Evolutionary conservation across 2,888 invertebrate genomes (phyloP).

Genomic region (Himalopsyche anomala): DNA sequence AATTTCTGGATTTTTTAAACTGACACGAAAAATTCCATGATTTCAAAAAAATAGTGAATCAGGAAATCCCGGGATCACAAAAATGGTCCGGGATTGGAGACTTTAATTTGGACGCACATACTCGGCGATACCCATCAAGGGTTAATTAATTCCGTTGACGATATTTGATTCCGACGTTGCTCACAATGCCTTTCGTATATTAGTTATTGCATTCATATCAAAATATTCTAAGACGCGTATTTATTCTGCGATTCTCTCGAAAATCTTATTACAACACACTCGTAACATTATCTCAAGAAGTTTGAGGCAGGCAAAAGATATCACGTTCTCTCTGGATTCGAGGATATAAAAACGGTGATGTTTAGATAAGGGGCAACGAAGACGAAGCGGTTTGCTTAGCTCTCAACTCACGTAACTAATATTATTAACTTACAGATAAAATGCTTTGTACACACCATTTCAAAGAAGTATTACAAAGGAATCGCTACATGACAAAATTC

Average conservation of each 20-base stretch:
- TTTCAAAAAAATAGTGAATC: too few relatives aligned
- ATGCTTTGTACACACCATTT: constrained; percentile 39
- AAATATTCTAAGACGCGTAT: neutral
- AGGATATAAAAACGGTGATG: constrained; percentile 41
- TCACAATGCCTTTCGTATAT: too few relatives aligned
- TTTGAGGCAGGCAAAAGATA: constrained; percentile 20
- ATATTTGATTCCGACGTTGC: too few relatives aligned
- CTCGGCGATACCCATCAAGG: too few relatives aligned
- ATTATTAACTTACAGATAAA: constrained; percentile 58
- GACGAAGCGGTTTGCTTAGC: constrained; percentile 24
- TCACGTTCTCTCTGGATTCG: constrained; percentile 28
- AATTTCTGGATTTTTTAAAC: too few relatives aligned
- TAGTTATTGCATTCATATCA: neutral
- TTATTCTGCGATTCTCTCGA: neutral
- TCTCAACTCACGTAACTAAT: constrained; percentile 57
- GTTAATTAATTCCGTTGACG: too few relatives aligned
- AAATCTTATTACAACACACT: constrained; percentile 22
- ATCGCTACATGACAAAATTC: constrained; percentile 14
- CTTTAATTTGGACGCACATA: too few relatives aligned
- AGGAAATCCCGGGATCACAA: too few relatives aligned
- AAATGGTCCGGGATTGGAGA: too few relatives aligned
- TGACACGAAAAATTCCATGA: too few relatives aligned
- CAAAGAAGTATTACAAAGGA: constrained; percentile 38
- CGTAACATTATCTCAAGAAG: neutral
- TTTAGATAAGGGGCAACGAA: constrained; percentile 34